Percentiles rank a stretch among this genome's conserved stretches.
Evolutionary conservation across 2,113 vertebrate genomes (phyloP).

Genomic region (Pomatostomus ruficeps): DNA sequence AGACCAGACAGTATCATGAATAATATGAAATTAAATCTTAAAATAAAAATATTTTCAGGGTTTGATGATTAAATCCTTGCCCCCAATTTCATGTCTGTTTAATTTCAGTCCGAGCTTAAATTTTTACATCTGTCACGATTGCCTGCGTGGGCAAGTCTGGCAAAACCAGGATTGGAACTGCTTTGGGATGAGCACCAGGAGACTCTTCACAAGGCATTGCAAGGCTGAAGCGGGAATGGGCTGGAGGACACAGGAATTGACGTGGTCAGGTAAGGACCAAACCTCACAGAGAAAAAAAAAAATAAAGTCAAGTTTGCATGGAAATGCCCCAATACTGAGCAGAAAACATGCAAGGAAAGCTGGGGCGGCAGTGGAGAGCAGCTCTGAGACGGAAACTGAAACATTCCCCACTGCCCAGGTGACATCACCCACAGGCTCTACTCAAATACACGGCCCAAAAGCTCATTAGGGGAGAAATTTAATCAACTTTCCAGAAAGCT

Average conservation of each 20-base stretch:
- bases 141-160: slow-evolving; percentile 4
- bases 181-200: slow-evolving; percentile 1
- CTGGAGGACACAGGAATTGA: slow-evolving; percentile 16
- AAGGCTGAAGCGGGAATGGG: slow-evolving; percentile 31
- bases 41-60: not conserved
- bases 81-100: not conserved
- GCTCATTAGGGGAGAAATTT: not conserved
- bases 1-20: not conserved
- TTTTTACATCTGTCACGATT: not conserved
- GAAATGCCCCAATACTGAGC: slow-evolving; percentile 39
- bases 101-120: not conserved
- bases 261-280: slow-evolving; percentile 29
- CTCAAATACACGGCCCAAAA: not conserved
- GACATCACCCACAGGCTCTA: not conserved
- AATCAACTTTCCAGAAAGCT: slow-evolving; percentile 27
- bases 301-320: too few species aligned
- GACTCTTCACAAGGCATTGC: slow-evolving; percentile 41
- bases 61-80: slow-evolving; percentile 33
- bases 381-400: not conserved
- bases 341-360: slow-evolving; percentile 47
- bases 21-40: not conserved
- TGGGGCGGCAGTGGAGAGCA: not conserved
- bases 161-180: slow-evolving; percentile 37
- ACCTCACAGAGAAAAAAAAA: not conserved
- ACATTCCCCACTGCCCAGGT: not conserved